These are phyloP conservation scores for Ferrisia virgata DNA, from an alignment of 2,888 invertebrate species.

Conservation along the genomic window DNA sequence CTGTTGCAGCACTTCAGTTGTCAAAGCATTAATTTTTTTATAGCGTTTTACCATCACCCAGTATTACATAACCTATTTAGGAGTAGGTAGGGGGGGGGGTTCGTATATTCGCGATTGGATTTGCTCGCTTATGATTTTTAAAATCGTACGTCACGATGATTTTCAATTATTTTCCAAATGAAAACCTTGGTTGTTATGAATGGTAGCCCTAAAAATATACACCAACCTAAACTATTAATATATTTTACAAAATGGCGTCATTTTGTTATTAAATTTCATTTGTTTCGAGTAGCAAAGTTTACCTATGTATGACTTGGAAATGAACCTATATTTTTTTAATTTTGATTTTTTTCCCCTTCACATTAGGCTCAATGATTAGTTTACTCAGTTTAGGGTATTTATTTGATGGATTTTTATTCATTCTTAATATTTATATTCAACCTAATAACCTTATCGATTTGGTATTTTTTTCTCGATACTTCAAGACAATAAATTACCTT, in stretches of 20 bases:
- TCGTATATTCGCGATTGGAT: background rate
- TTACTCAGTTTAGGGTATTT: no score
- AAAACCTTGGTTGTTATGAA: background rate
- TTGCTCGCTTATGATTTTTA: background rate
- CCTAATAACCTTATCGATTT: background rate
- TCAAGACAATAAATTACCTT: background rate
- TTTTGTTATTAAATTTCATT: no score
- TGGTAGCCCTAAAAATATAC: background rate
- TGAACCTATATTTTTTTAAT: no score
- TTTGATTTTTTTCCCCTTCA: no score
- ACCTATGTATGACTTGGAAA: no score
- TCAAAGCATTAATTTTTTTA: constrained; percentile 42
- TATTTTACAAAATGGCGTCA: background rate
- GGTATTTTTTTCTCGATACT: background rate
- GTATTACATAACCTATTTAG: background rate
- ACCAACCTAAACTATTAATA: background rate
- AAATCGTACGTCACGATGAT: background rate
- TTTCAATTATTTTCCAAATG: background rate
- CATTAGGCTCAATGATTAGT: no score
- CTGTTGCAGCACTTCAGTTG: background rate
- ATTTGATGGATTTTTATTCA: background rate
- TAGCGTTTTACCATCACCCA: no score
- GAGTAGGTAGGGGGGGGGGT: background rate
- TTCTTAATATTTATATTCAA: background rate
- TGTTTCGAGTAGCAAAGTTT: no score